These are phyloP conservation scores for Brassicogethes aeneus DNA, from an alignment of 2,888 invertebrate species.

Conservation along the genomic window DNA sequence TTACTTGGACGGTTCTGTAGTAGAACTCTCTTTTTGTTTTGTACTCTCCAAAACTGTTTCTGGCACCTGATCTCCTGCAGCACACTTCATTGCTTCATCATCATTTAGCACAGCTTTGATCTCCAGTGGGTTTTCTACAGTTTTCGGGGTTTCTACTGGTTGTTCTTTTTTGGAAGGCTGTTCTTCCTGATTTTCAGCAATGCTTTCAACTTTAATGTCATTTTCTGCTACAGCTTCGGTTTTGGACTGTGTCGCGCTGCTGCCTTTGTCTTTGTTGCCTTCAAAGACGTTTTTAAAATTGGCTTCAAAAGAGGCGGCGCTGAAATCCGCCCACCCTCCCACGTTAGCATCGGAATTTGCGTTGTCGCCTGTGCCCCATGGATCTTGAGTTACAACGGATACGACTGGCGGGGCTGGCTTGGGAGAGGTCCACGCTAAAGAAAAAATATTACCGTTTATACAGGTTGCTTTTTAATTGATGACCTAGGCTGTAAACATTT, in stretches of 20 bases:
- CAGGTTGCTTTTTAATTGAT: constrained; percentile 1
- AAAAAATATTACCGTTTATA: constrained; percentile 3
- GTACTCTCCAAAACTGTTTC: constrained; percentile 6
- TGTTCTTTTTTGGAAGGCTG: background rate
- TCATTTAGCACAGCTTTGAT: background rate
- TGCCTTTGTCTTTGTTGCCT: constrained; percentile 3
- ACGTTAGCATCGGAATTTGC: constrained; percentile 11
- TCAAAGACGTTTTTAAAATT: constrained; percentile 19
- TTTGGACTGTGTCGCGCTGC: background rate
- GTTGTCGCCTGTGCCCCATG: constrained; percentile 26
- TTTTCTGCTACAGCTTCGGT: constrained; percentile 14
- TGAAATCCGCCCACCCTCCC: constrained; percentile 42
- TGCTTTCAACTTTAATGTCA: constrained; percentile 25
- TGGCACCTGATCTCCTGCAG: constrained; percentile 17
- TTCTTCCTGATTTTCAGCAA: constrained; percentile 16
- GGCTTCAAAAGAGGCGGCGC: constrained; percentile 30
- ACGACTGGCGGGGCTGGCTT: constrained; percentile 13
- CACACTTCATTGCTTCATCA: constrained; percentile 1
- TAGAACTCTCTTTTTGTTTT: constrained; percentile 11
- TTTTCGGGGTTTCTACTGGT: constrained; percentile 8
- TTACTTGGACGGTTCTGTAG: constrained; percentile 28
- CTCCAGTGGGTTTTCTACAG: constrained; percentile 1
- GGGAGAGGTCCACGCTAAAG: constrained; percentile 35
- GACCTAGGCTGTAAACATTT: too few species aligned
- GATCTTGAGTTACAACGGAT: constrained; percentile 22